Evolutionary conservation across 2,113 vertebrate genomes (phyloP).

Genomic region (Mola mola): DNA sequence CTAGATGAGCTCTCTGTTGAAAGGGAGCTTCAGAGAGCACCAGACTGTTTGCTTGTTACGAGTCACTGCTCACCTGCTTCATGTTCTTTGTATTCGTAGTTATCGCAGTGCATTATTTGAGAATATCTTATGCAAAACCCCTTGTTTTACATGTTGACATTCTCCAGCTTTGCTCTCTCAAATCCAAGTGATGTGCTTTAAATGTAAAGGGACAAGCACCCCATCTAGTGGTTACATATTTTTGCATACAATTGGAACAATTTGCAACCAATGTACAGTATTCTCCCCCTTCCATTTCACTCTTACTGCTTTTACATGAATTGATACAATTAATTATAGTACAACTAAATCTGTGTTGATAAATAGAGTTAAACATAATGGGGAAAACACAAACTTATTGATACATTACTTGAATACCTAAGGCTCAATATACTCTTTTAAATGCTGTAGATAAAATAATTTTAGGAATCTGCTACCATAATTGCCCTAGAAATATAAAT

Average conservation of each 20-base stretch:
- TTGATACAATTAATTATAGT: too few relatives aligned
- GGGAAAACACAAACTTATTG: too few relatives aligned
- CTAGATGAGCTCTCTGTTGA: conserved; percentile 57
- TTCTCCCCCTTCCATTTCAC: neutral
- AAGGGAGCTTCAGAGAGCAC: conserved; percentile 37
- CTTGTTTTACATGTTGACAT: conserved; percentile 30
- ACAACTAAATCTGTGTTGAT: too few relatives aligned
- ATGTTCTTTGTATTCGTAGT: conserved; percentile 37
- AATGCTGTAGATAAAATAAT: too few relatives aligned
- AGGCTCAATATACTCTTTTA: too few relatives aligned
- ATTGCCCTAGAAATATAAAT: too few relatives aligned
- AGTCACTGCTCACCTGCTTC: conserved; percentile 31
- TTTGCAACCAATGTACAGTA: conserved; percentile 1
- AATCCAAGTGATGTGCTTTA: conserved; percentile 7
- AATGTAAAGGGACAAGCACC: conserved; percentile 61
- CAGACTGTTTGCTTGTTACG: conserved; percentile 47
- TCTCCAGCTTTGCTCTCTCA: conserved; percentile 19
- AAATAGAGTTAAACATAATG: too few relatives aligned
- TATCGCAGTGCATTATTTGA: conserved; percentile 47
- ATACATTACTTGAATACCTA: too few relatives aligned
- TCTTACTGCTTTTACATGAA: neutral
- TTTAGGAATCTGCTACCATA: too few relatives aligned
- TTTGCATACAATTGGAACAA: conserved; percentile 14
- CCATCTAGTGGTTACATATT: conserved; percentile 75
- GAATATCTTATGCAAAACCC: conserved; percentile 28